Evolutionary conservation across 35 echinoderm and acorn worm genomes (phyloP), one percentile per base, ranked within the genome.

Genomic region (Heliocidaris tuberculata): DNA sequence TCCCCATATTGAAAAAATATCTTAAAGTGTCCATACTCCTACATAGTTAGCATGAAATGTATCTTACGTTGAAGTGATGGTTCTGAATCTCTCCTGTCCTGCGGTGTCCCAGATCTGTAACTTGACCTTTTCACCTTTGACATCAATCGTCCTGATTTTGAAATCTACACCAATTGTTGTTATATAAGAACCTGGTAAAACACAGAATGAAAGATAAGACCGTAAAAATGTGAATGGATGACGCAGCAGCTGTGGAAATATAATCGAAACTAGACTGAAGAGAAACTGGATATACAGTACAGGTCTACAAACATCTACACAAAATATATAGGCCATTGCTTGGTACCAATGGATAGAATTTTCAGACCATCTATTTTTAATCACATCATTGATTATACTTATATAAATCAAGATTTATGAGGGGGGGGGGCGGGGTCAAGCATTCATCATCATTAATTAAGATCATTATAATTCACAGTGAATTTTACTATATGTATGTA

Each of bases 131-230:
- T 99, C 98, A 78, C 97, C 97, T 60, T 99, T 99, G n/a, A 99
- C 94, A 95, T 99, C 97, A 56, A 99, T 99, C 32, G 98, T 99
- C 52, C 98, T 95, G 61, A 99, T 99, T 95, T 99, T 99, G 96
- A 99, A 99, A 94, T 99, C 98, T 96, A 99, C 98, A 90, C 98
- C 98, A 93, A 99, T 99, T 95, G 98, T 99, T 93, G 98, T 99
- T 32, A 99, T 99, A 92, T 99, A 99, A 5, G 98, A 97, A 87
- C 98, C 98, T 99, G 93, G 13, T 11, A 54, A 86, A 88, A 94
- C 50, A 94, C 24, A 59, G 10, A 47, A 93, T 85, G 27, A n/a
- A n/a, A n/a, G 27, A 27, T n/a, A 96, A 54, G 3, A 85, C 93
- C n/a, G 35, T 27, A 9, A 78, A 27, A 7, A n/a, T 78, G 27